phyloP scores from a whole-genome alignment of 2,113 vertebrate species.

The Leucopternis melanops region DNA sequence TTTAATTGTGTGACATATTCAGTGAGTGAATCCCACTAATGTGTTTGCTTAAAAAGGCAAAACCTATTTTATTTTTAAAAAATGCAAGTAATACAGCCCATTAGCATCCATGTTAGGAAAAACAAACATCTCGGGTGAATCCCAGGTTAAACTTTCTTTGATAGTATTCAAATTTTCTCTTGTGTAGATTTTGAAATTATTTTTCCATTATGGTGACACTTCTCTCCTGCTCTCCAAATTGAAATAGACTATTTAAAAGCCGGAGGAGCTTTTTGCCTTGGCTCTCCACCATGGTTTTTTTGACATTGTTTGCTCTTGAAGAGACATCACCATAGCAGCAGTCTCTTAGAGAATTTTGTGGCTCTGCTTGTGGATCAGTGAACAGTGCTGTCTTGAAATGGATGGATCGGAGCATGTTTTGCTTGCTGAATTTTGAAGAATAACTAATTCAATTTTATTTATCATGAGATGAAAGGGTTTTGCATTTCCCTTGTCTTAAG shows the following conservation, averaged over 20 bases:
- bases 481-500: background rate
- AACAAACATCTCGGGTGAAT: rapidly evolving
- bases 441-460: background rate
- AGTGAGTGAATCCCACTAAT: background rate
- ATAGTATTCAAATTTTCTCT: background rate
- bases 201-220: background rate
- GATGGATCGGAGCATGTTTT: background rate
- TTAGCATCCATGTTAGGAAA: background rate
- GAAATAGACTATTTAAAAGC: background rate
- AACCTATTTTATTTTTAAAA: background rate
- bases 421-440: background rate
- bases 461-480: background rate
- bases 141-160: background rate
- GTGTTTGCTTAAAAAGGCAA: background rate
- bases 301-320: background rate
- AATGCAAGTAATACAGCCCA: background rate
- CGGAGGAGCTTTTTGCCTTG: background rate
- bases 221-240: background rate
- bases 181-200: background rate
- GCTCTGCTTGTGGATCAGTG: background rate
- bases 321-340: background rate
- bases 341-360: background rate
- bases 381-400: background rate
- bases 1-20: background rate
- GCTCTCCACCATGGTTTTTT: background rate